Percentiles rank a stretch among this genome's conserved stretches.
Evolutionary conservation across 2,888 invertebrate genomes (phyloP).

Genomic region (Bombylius major): DNA sequence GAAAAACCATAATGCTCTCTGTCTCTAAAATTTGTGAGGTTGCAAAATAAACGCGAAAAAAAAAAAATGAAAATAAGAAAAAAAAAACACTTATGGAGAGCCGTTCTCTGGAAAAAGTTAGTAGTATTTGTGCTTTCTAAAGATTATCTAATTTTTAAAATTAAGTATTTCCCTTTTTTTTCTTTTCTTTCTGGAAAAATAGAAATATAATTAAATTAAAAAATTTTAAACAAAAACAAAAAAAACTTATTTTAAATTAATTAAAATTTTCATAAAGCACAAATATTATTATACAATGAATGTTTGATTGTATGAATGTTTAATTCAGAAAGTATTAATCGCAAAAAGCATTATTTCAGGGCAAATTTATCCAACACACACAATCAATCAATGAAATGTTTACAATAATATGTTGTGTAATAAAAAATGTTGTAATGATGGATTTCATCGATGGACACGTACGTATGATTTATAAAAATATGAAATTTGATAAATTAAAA

Average conservation of each 20-base stretch:
- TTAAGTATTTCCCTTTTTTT: no score
- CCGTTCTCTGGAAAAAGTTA: constrained; percentile 9
- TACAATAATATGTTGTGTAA: not conserved
- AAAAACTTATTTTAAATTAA: no score
- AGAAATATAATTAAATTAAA: no score
- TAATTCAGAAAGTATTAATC: constrained; percentile 24
- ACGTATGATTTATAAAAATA: constrained; percentile 22
- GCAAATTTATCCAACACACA: not conserved
- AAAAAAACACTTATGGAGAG: constrained; percentile 7
- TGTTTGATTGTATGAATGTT: constrained; percentile 23
- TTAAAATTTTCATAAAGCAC: no score
- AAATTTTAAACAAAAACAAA: no score
- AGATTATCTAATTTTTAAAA: no score
- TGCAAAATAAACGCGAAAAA: not conserved
- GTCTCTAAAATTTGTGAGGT: no score
- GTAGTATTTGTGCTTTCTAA: no score
- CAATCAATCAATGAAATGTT: not conserved
- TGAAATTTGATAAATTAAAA: constrained; percentile 17
- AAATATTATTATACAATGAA: constrained; percentile 4
- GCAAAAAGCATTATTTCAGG: constrained; percentile 26
- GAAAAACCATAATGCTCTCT: no score
- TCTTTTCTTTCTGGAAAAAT: no score
- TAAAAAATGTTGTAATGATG: constrained; percentile 3
- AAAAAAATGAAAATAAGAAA: not conserved
- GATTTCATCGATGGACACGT: constrained; percentile 19